Evolutionary conservation across 2,888 invertebrate genomes (phyloP).

Genomic region (Chaitophorus viminalis): DNA sequence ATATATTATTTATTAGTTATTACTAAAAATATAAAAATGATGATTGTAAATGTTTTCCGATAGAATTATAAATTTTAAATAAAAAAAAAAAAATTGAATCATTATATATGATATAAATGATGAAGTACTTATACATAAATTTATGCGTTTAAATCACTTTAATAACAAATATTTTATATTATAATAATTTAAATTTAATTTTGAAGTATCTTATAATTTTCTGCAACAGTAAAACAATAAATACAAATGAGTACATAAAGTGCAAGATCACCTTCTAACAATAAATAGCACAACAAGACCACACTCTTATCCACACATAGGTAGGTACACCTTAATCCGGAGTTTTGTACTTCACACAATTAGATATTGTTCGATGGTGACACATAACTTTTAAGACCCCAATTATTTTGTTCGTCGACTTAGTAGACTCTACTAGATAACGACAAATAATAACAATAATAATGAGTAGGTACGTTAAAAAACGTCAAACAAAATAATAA

Average conservation of each 20-base stretch:
- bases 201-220: background rate
- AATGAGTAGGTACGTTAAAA: conserved; percentile 1
- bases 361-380: conserved; percentile 51
- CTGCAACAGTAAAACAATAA: background rate
- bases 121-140: background rate
- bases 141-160: background rate
- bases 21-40: conserved; percentile 15
- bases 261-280: conserved; percentile 41
- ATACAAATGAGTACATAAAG: background rate
- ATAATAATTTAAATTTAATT: background rate
- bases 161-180: background rate
- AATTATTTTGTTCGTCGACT: conserved; percentile 27
- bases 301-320: background rate
- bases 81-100: background rate
- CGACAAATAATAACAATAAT: conserved; percentile 36
- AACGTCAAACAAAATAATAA: background rate
- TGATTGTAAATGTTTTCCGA: background rate
- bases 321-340: conserved; percentile 16
- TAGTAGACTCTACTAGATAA: background rate
- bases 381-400: conserved; percentile 47
- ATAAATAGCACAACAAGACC: conserved; percentile 13
- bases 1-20: conserved; percentile 6
- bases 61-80: background rate
- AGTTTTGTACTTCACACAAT: conserved; percentile 39
- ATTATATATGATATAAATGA: background rate